Percentiles rank a stretch among this genome's conserved stretches.
Evolutionary conservation across 2,113 vertebrate species (phyloP).

Genomic region (Forbesichthys agassizii): DNA sequence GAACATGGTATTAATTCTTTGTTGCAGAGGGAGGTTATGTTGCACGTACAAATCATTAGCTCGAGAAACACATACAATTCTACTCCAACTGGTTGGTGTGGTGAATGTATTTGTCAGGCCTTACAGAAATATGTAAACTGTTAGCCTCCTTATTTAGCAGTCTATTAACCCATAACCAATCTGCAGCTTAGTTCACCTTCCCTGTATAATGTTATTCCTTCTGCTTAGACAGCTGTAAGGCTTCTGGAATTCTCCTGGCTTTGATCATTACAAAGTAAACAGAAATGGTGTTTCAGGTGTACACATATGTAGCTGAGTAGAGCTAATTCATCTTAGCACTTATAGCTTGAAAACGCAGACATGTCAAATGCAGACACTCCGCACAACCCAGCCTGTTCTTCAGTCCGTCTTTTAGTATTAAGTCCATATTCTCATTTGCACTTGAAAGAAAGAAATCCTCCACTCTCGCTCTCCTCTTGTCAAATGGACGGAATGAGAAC

Average conservation of each 20-base stretch:
- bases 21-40: neutral
- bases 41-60: constrained; percentile 20
- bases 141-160: constrained; percentile 27
- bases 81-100: constrained; percentile 39
- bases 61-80: constrained; percentile 28
- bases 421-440: constrained; percentile 63
- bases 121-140: neutral
- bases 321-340: constrained; percentile 24
- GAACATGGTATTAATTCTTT: constrained; percentile 29
- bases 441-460: constrained; percentile 63
- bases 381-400: constrained; percentile 29
- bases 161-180: constrained; percentile 43
- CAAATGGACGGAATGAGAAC: constrained; percentile 48
- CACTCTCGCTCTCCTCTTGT: constrained; percentile 21
- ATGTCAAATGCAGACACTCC: constrained; percentile 28
- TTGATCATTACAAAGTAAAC: constrained; percentile 41
- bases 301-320: neutral
- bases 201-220: neutral
- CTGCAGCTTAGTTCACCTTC: constrained; percentile 20
- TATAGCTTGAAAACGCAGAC: constrained; percentile 28
- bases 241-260: constrained; percentile 23
- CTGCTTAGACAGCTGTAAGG: constrained; percentile 5
- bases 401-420: constrained; percentile 57
- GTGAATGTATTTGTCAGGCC: constrained; percentile 36
- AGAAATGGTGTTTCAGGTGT: constrained; percentile 24